Evolutionary conservation across 2,888 invertebrate genomes (phyloP).

Genomic region (Zelleria hepariella): DNA sequence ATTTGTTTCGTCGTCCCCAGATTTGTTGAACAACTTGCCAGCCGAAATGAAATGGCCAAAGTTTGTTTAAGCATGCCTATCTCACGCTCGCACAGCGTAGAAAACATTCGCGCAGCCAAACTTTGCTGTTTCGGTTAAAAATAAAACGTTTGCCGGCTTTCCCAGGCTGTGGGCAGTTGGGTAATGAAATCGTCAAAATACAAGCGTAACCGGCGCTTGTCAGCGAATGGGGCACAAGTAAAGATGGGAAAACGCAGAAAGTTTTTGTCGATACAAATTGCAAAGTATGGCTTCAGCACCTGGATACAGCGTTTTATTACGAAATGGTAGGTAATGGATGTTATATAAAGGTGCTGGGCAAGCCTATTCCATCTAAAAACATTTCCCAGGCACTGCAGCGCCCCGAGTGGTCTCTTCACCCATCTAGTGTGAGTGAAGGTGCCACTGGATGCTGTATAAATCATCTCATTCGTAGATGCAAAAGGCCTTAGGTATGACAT

Average conservation of each 20-base stretch:
- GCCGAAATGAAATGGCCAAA: conserved; percentile 21
- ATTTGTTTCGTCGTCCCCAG: conserved; percentile 33
- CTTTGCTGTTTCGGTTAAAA: neutral
- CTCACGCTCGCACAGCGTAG: conserved; percentile 11
- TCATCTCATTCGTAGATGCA: no score
- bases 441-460: no score
- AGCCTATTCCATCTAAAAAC: no score
- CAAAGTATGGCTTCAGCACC: neutral
- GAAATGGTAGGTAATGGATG: no score
- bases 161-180: conserved; percentile 15
- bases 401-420: no score
- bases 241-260: neutral
- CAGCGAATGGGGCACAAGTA: conserved; percentile 4
- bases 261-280: neutral
- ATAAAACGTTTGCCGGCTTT: conserved; percentile 3
- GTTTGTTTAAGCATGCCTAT: conserved; percentile 13
- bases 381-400: no score
- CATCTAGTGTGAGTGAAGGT: no score
- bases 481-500: no score
- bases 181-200: conserved; percentile 28
- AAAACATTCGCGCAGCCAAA: neutral
- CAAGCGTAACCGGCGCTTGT: conserved; percentile 24
- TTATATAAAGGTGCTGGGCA: no score
- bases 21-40: conserved; percentile 29
- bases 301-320: neutral